A percentile compares a stretch with the other conserved stretches of the same genome.
phyloP scores from a whole-genome alignment of 2,888 invertebrate species.

The Machimus rusticus region DNA sequence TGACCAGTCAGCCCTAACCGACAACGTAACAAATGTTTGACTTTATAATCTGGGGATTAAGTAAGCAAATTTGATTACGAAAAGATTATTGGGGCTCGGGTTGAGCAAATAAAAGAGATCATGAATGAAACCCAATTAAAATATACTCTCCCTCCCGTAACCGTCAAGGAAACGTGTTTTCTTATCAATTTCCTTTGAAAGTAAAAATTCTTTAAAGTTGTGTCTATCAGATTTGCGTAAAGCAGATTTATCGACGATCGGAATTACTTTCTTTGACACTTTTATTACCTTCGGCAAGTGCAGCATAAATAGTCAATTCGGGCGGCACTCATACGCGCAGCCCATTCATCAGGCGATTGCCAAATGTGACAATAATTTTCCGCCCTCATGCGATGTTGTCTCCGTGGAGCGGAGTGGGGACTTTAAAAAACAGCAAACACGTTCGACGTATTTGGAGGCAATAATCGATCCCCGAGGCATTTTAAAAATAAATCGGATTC shows the following conservation, averaged over 20 bases:
- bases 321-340: background rate
- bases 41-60: background rate
- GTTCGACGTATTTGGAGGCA: constrained; percentile 45
- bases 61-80: background rate
- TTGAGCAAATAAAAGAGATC: background rate
- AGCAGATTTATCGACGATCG: background rate
- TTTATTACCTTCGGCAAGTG: constrained; percentile 6
- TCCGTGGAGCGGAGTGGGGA: background rate
- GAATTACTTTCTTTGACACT: constrained; percentile 26
- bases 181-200: background rate
- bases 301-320: background rate
- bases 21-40: background rate
- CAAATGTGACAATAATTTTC: constrained; percentile 38
- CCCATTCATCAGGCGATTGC: constrained; percentile 36
- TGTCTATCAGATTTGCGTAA: constrained; percentile 9
- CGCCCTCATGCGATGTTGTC: background rate
- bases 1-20: background rate
- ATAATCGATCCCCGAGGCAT: constrained; percentile 49
- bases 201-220: background rate
- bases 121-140: background rate
- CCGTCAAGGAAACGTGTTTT: background rate
- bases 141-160: background rate
- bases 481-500: constrained; percentile 49
- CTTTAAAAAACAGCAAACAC: constrained; percentile 37
- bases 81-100: background rate